phyloP scores from a whole-genome alignment of 2,888 invertebrate genomes.

The Spialia ferax region DNA sequence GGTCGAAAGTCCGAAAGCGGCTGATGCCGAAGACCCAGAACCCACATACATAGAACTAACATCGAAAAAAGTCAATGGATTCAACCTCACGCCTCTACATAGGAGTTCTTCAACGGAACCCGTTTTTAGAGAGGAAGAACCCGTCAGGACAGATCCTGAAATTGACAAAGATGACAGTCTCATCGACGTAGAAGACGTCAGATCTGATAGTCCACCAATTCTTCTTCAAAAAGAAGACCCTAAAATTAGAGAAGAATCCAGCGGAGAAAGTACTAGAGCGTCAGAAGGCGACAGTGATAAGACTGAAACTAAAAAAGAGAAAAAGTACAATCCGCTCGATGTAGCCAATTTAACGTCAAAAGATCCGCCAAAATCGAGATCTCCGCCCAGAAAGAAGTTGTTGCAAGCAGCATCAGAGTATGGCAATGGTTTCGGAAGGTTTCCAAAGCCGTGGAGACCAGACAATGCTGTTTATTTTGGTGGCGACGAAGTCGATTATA shows the following conservation, averaged over 20 bases:
- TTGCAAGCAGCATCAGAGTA: slow-evolving; percentile 67
- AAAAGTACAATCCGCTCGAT: slow-evolving; percentile 88
- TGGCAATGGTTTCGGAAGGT: slow-evolving; percentile 72
- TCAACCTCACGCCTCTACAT: slow-evolving; percentile 59
- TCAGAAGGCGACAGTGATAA: slow-evolving; percentile 67
- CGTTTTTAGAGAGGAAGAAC: slow-evolving; percentile 71
- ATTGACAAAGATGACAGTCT: slow-evolving; percentile 82
- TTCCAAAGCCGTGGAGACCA: slow-evolving; percentile 88
- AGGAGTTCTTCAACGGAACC: slow-evolving; percentile 73
- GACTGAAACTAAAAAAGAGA: slow-evolving; percentile 70
- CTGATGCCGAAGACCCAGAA: slow-evolving; percentile 64
- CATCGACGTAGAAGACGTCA: slow-evolving; percentile 82
- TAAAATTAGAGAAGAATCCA: slow-evolving; percentile 53
- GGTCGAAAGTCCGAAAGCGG: slow-evolving; percentile 73
- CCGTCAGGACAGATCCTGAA: slow-evolving; percentile 77
- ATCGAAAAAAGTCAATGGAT: slow-evolving; percentile 70
- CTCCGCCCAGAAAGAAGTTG: slow-evolving; percentile 82
- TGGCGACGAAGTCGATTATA: slow-evolving; percentile 90
- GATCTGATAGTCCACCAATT: slow-evolving; percentile 65
- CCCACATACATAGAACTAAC: slow-evolving; percentile 81
- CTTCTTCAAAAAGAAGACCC: slow-evolving; percentile 53
- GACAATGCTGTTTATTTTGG: slow-evolving; percentile 75
- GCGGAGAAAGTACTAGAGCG: slow-evolving; percentile 62
- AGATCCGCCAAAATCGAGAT: slow-evolving; percentile 85
- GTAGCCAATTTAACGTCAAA: slow-evolving; percentile 88